A percentile compares a stretch with the other conserved stretches of the same genome.
Evolutionary conservation across 1,140 invertebrate genomes (phyloP).

Genomic region (Cotesia glomerata): DNA sequence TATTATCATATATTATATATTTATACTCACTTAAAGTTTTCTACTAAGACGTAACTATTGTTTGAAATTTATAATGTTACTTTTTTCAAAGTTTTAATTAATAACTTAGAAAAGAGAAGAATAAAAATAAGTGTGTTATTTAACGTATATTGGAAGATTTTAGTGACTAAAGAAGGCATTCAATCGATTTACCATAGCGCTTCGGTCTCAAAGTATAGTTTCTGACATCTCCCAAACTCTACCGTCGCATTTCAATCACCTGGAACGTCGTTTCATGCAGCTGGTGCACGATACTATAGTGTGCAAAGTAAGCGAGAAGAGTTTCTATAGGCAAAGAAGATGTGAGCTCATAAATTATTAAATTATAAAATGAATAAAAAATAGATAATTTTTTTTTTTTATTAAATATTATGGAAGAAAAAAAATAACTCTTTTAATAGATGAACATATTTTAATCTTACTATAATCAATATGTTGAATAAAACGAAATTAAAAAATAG

Average conservation of each 20-base stretch:
- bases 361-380: conserved; percentile 5
- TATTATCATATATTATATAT: not conserved
- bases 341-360: conserved; percentile 9
- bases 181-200: not conserved
- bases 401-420: not conserved
- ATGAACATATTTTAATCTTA: too few relatives aligned
- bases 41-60: too few relatives aligned
- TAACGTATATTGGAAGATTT: not conserved
- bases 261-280: conserved; percentile 12
- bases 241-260: not conserved
- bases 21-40: not conserved
- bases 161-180: not conserved
- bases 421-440: not conserved
- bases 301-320: conserved; percentile 14
- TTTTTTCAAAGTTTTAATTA: too few relatives aligned
- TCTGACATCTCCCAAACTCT: not conserved
- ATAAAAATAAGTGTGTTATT: too few relatives aligned
- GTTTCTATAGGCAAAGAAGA: not conserved
- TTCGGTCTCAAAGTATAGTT: conserved; percentile 3
- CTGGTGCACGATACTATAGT: conserved; percentile 19
- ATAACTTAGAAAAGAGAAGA: too few relatives aligned
- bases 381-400: too few relatives aligned
- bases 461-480: not conserved
- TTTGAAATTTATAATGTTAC: too few relatives aligned
- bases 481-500: not conserved